Conservation (phyloP, 2,797 vertebrate genomes). For the Nyctalus aviator region DNA sequence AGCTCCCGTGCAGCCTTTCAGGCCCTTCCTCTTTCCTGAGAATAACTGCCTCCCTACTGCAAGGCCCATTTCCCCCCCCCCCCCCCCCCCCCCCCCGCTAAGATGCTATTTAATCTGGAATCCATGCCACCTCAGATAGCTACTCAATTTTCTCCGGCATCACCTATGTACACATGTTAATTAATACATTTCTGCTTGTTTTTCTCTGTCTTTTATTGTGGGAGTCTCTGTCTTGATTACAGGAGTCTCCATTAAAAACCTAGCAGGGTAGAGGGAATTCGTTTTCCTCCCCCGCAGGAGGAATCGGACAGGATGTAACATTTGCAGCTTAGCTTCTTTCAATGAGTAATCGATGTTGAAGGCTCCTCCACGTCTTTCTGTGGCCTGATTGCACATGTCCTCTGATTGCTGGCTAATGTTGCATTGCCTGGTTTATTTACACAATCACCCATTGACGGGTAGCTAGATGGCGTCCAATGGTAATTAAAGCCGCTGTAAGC, state of each 20-base stretch:
- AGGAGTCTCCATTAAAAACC: neutral
- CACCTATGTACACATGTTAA: neutral
- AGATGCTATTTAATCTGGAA: neutral
- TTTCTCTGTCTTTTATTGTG: neutral
- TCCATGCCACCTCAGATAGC: neutral
- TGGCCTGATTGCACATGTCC: neutral
- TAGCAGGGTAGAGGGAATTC: neutral
- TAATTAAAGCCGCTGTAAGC: neutral
- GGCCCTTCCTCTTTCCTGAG: neutral
- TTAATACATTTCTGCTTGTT: neutral
- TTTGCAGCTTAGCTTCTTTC: neutral
- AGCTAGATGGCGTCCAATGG: neutral
- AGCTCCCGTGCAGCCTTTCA: neutral
- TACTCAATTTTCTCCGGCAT: neutral
- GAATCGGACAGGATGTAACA: neutral
- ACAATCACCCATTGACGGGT: neutral
- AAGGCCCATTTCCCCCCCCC: neutral
- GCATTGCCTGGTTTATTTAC: neutral
- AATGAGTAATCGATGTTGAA: neutral
- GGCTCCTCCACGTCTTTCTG: neutral
- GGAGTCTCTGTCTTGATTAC: neutral
- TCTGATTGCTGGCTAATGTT: neutral
- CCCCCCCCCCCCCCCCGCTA: neutral
- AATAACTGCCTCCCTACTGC: neutral
- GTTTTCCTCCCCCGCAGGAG: neutral